Percentiles rank a stretch among this genome's conserved stretches.
These are phyloP conservation scores for Drosophila meridionalis DNA, from an alignment of 2,888 invertebrate genomes.

Conservation along the genomic window DNA sequence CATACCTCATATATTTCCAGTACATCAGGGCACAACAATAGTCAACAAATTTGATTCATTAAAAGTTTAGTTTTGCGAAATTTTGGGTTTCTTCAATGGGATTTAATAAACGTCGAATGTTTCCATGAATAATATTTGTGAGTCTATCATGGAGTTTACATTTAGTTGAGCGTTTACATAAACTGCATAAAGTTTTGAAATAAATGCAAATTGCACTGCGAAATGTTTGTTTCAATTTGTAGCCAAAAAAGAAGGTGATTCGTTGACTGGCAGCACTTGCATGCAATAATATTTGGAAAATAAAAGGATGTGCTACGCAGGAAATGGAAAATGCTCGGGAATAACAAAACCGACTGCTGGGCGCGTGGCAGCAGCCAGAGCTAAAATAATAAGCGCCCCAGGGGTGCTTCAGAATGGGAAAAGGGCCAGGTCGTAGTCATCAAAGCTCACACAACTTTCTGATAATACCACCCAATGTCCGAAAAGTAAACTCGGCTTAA, in stretches of 20 bases:
- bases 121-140: slow-evolving; percentile 6
- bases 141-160: not conserved
- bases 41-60: slow-evolving; percentile 4
- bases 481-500: slow-evolving; percentile 1
- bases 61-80: slow-evolving; percentile 9
- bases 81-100: slow-evolving; percentile 1
- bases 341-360: slow-evolving; percentile 16
- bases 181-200: slow-evolving; percentile 5
- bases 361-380: not conserved
- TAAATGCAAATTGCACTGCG: slow-evolving; percentile 6
- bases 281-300: slow-evolving; percentile 43
- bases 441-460: not conserved
- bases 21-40: not conserved
- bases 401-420: slow-evolving; percentile 12
- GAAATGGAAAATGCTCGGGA: slow-evolving; percentile 22
- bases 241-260: not conserved
- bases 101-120: slow-evolving; percentile 2
- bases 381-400: slow-evolving; percentile 36
- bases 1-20: not conserved
- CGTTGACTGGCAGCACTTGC: slow-evolving; percentile 33
- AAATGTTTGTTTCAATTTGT: slow-evolving; percentile 4
- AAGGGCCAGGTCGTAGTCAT: not conserved
- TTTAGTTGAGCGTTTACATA: not conserved
- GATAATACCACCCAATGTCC: not conserved
- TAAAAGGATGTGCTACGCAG: slow-evolving; percentile 26